Conservation (phyloP, 2,888 invertebrate species). For the Beris morrisii region DNA sequence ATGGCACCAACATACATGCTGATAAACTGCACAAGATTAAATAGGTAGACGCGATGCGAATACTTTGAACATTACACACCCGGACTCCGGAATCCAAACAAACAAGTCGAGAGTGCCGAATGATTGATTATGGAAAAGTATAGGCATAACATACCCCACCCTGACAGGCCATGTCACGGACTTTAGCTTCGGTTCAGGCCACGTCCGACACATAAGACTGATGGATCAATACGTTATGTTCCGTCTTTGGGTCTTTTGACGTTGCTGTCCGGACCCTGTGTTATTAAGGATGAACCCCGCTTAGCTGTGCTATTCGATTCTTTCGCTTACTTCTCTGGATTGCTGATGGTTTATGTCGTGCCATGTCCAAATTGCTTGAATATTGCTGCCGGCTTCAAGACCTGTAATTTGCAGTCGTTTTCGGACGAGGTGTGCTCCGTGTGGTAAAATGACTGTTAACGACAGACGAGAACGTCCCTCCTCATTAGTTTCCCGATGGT, state of each 20-base stretch:
- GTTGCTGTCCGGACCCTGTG: no score
- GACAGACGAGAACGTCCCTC: no score
- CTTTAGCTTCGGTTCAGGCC: not conserved
- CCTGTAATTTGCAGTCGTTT: no score
- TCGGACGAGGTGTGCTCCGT: no score
- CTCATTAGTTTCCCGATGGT: no score
- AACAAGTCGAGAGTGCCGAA: not conserved
- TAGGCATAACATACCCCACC: not conserved
- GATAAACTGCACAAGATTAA: conserved; percentile 9
- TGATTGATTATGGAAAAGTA: conserved; percentile 9
- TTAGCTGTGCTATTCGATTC: no score
- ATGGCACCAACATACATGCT: not conserved
- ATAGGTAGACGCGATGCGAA: not conserved
- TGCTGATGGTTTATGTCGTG: not conserved
- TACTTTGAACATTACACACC: not conserved
- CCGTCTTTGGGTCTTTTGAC: not conserved
- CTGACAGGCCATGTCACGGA: no score
- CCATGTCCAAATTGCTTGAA: conserved; percentile 17
- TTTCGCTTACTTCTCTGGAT: not conserved
- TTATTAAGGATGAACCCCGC: no score
- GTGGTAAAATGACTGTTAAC: no score
- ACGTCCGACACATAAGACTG: conserved; percentile 1
- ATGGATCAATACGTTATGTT: conserved; percentile 26
- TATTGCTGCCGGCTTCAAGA: not conserved
- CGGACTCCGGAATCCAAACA: not conserved